Evolutionary conservation across 2,888 invertebrate species (phyloP), one percentile per base, ranked within the genome.

Genomic region (Caenorhabditis panamensis): DNA sequence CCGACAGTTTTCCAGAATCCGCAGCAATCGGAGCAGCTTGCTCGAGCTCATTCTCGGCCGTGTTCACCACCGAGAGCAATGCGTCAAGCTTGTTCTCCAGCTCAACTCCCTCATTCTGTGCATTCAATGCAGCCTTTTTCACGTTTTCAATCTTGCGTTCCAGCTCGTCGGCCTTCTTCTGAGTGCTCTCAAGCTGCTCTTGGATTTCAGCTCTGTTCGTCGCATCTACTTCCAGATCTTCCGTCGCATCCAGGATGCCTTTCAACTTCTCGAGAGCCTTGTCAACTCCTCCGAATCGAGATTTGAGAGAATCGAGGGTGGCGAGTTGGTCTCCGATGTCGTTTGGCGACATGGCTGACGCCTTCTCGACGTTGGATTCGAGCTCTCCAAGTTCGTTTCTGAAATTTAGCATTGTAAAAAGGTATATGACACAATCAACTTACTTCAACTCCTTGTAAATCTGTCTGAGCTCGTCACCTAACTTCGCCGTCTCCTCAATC

Each of bases 1-100:
- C 95, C 88, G 95, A 95, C 58, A 98, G 93, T 68, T 94, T 94
- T 84, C 94, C 94, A 51, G 94, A 93, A 90, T 96, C 95, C 0
- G 97, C 97, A 0, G 97, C 97, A 26, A 98, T 94, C 22, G 91
- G 91, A 13, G 88, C 88, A 49, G 88, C 71, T 63, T 82, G 80
- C 22, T 77, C 73, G 5, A 85, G 54, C 63, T 83, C 83, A 28
- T 77, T 78, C 47, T 82, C 79, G 1, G 78, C 82, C 5, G 58
- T 36, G 2, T 54, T 66, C 8, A 78, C 76, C 11, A 79, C 61
- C 16, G 41, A 66, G 18, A 85, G 44, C 9, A 86, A 69, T 11
- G 66, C 83, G 51, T 85, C 84, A 26, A 85, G 58, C 49, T 81
- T 81, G 54, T 80, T 73, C 49, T 83, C 86, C 49, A 85, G 31